Conservation (phyloP, 2,113 vertebrate genomes). For the Eretmodus cyanostictus region DNA sequence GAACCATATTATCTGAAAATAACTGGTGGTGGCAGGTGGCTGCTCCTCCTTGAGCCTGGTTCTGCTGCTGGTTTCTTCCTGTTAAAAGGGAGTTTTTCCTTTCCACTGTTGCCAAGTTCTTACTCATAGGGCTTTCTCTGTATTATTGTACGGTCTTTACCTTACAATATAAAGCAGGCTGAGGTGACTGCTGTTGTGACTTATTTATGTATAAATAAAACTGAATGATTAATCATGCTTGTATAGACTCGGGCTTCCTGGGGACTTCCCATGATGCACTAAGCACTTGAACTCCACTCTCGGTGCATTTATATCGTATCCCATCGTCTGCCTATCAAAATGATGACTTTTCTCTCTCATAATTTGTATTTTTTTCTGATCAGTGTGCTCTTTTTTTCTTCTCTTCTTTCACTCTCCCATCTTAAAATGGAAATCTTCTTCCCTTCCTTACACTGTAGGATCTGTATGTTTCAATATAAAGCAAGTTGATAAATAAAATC, state of each 20-base stretch:
- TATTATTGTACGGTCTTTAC: not conserved
- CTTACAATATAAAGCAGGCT: not conserved
- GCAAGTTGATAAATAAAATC: not conserved
- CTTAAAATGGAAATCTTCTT: not conserved
- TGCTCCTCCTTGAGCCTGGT: not conserved
- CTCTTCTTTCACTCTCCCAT: not conserved
- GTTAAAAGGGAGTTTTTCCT: not conserved
- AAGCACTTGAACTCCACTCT: not conserved
- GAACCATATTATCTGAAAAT: not conserved
- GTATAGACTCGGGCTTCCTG: not conserved
- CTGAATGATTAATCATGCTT: not conserved
- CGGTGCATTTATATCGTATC: rapidly evolving
- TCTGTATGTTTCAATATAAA: not conserved
- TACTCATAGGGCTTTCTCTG: not conserved
- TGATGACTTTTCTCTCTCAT: not conserved
- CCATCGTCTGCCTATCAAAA: not conserved
- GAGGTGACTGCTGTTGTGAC: not conserved
- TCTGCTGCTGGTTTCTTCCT: not conserved
- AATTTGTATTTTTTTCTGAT: not conserved
- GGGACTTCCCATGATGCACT: not conserved
- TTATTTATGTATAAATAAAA: not conserved
- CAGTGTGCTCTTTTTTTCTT: not conserved
- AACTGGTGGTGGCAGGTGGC: not conserved
- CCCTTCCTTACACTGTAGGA: not conserved
- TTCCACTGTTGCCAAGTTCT: not conserved